phyloP scores from a whole-genome alignment of 2,888 invertebrate species.

The Helicoverpa assulta region DNA sequence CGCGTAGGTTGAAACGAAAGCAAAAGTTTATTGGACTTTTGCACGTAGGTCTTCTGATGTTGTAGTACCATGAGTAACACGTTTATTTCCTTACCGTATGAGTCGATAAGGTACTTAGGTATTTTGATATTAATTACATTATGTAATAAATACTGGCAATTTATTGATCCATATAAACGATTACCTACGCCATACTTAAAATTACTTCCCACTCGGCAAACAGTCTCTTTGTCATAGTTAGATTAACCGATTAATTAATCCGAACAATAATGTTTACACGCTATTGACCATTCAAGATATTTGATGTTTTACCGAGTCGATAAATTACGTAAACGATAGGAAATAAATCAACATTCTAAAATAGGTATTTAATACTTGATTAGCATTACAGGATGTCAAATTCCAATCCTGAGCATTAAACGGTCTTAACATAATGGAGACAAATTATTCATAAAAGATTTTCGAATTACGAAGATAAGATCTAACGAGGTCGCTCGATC shows the following conservation, averaged over 20 bases:
- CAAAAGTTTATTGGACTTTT: slow-evolving; percentile 27
- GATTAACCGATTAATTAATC: slow-evolving; percentile 35
- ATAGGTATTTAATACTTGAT: slow-evolving; percentile 57
- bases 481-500: slow-evolving; percentile 72
- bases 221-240: slow-evolving; percentile 20
- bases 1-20: slow-evolving; percentile 53
- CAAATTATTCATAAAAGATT: slow-evolving; percentile 74
- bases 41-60: slow-evolving; percentile 15
- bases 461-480: slow-evolving; percentile 72
- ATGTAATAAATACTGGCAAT: slow-evolving; percentile 11
- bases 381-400: slow-evolving; percentile 63
- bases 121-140: slow-evolving; percentile 24
- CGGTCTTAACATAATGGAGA: slow-evolving; percentile 67
- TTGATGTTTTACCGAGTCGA: slow-evolving; percentile 54
- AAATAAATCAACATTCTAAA: slow-evolving; percentile 60
- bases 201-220: slow-evolving; percentile 12
- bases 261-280: slow-evolving; percentile 42
- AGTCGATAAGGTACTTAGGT: slow-evolving; percentile 8
- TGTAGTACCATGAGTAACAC: slow-evolving; percentile 37
- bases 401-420: slow-evolving; percentile 53
- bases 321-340: slow-evolving; percentile 42
- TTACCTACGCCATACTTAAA: slow-evolving; percentile 18
- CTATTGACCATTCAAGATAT: slow-evolving; percentile 24
- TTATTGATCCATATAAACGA: slow-evolving; percentile 17
- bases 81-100: slow-evolving; percentile 25